Evolutionary conservation across 2,888 invertebrate genomes (phyloP), one percentile per base, ranked within the genome.

Genomic region (Drosophila nr. fundita): DNA sequence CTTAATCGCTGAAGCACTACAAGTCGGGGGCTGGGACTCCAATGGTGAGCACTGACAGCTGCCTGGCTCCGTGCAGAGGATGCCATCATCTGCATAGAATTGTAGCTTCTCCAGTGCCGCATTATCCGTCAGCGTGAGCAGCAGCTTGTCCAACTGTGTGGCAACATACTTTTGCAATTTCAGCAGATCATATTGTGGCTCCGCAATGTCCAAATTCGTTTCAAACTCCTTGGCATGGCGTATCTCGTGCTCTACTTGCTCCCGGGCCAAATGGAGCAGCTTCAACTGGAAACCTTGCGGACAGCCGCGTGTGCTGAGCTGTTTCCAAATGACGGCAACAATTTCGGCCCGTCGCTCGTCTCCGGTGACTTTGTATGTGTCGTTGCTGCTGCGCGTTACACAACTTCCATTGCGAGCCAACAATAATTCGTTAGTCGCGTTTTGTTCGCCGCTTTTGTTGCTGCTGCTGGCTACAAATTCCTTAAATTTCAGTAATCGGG

Each of bases 1-100:
- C 93, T 96, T 97, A 34, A 96, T 95, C 61, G 97, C 96, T 87
- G 95, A 95, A 38, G 95, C 95, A 8, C 87, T 83, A 71, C 76
- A 77, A 3, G 45, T 29, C 5, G 66, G 50, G n/a, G 59, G 10
- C 4, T 24, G 13, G 0, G 62, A 29, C 8, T 30, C 40, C 15
- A 38, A 15, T 8, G 45, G 24, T 0, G 45, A 48, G 59, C 89
- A 83, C 13, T 68, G 42, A 27, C 84, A 80, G 13, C 50, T 61
- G 2, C 27, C 36, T 1, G 76, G 58, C 5, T 66, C 42, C 2
- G n/a, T 18, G 48, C 91, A 90, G 0, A 89, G 68, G 6, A 53
- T 42, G 3, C 49, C 66, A 4, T 68, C 49, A 18, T 83, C 83
- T 0, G 90, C 87, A 62, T 77, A 90, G 27, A 82, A 73, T 52